A percentile compares a stretch with the other conserved stretches of the same genome.
Conservation (phyloP, 2,113 vertebrate species). For the Leuciscus idus region DNA sequence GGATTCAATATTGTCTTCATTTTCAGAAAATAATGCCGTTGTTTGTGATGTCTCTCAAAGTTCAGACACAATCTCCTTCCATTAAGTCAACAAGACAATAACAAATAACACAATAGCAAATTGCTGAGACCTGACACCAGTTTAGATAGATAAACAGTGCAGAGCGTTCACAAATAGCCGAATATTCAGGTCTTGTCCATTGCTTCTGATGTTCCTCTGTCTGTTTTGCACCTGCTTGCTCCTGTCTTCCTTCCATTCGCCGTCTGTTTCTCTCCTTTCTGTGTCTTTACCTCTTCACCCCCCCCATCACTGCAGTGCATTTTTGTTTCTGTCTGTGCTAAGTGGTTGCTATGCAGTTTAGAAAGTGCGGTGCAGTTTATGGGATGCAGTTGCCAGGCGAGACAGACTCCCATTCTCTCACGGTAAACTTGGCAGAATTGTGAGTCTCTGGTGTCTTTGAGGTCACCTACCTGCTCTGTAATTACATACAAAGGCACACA, state of each 20-base stretch:
- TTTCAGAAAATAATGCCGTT: constrained; percentile 12
- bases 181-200: not conserved
- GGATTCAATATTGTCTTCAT: constrained; percentile 41
- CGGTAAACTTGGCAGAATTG: constrained; percentile 24
- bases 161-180: not conserved
- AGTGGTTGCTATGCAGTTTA: constrained; percentile 43
- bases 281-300: not conserved
- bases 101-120: constrained; percentile 4
- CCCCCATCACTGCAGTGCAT: constrained; percentile 34
- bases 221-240: not conserved
- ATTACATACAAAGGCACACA: constrained; percentile 30
- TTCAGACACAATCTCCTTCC: not conserved
- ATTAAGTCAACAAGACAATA: constrained; percentile 13
- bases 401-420: constrained; percentile 23
- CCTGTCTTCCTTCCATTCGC: not conserved
- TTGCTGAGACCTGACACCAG: not conserved
- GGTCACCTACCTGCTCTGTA: constrained; percentile 38
- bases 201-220: not conserved
- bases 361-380: constrained; percentile 34
- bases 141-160: not conserved
- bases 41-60: not conserved
- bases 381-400: constrained; percentile 49
- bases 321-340: constrained; percentile 28
- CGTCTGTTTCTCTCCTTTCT: not conserved
- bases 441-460: constrained; percentile 20